Percentiles rank a stretch among this genome's conserved stretches.
Evolutionary conservation across 2,888 invertebrate genomes (phyloP).

Genomic region (Venusia cambrica): DNA sequence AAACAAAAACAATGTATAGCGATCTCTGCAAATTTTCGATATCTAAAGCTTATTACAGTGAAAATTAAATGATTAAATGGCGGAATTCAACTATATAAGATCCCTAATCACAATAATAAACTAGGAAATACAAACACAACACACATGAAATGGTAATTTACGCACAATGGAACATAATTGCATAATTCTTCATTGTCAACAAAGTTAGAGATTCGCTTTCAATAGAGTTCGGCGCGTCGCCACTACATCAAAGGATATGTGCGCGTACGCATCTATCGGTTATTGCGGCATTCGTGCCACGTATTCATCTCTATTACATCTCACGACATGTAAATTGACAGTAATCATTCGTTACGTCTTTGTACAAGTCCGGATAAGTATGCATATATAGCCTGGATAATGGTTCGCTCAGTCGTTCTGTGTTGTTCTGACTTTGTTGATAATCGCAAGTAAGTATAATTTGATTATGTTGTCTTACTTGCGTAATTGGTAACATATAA

Average conservation of each 20-base stretch:
- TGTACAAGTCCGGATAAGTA: no score
- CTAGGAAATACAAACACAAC: constrained; percentile 30
- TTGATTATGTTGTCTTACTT: constrained; percentile 27
- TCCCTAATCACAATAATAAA: constrained; percentile 12
- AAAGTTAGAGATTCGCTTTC: constrained; percentile 58
- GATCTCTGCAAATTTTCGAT: no score
- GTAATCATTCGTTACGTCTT: constrained; percentile 53
- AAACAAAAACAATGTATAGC: no score
- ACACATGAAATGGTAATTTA: constrained; percentile 40
- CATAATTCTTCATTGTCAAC: constrained; percentile 60
- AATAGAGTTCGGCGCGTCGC: constrained; percentile 46
- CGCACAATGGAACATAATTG: constrained; percentile 57
- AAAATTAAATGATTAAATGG: no score
- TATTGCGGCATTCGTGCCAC: constrained; percentile 45
- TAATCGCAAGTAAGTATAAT: constrained; percentile 25
- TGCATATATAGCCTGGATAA: constrained; percentile 33
- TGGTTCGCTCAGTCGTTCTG: constrained; percentile 27
- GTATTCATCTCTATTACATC: constrained; percentile 28
- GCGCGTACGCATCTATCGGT: constrained; percentile 41
- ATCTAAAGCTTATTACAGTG: no score
- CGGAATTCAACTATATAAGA: constrained; percentile 7
- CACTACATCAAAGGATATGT: constrained; percentile 45
- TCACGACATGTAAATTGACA: constrained; percentile 50
- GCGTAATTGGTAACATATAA: constrained; percentile 13
- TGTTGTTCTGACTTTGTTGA: constrained; percentile 8